These are phyloP conservation scores for Lagenorhynchus albirostris DNA, from an alignment of 2,113 vertebrate genomes.

Conservation along the genomic window DNA sequence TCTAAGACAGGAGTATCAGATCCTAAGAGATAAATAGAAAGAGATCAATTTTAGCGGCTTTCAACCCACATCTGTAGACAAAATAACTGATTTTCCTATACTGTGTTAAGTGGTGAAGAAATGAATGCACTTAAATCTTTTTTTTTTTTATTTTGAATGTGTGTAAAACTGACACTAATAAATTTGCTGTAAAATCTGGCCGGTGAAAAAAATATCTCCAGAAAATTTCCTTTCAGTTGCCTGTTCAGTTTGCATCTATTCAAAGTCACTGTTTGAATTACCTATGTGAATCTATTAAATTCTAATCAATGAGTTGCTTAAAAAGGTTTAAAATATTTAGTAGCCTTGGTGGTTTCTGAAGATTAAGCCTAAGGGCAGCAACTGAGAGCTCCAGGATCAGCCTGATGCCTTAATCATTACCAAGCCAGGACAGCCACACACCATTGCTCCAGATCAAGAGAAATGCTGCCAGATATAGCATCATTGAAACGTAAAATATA, in stretches of 20 bases:
- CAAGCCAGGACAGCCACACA: background rate
- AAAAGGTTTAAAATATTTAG: slow-evolving; percentile 22
- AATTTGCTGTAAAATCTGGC: background rate
- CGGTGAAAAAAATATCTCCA: background rate
- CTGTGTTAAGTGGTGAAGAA: background rate
- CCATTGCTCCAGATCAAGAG: background rate
- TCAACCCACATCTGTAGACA: background rate
- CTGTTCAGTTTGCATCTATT: background rate
- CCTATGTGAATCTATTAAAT: background rate
- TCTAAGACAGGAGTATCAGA: background rate
- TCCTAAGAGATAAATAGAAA: background rate
- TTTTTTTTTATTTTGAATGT: background rate
- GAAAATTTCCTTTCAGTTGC: background rate
- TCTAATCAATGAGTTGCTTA: background rate
- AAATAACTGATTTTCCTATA: background rate
- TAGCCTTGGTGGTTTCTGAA: background rate
- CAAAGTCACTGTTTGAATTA: background rate
- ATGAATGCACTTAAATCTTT: background rate
- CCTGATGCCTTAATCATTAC: background rate
- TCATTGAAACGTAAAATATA: background rate
- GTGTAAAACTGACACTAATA: background rate
- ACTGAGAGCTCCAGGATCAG: background rate
- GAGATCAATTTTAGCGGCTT: background rate
- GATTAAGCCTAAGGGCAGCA: background rate
- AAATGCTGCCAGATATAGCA: background rate